Evolutionary conservation across 2,888 invertebrate genomes (phyloP).

Genomic region (Cantharis nigra): DNA sequence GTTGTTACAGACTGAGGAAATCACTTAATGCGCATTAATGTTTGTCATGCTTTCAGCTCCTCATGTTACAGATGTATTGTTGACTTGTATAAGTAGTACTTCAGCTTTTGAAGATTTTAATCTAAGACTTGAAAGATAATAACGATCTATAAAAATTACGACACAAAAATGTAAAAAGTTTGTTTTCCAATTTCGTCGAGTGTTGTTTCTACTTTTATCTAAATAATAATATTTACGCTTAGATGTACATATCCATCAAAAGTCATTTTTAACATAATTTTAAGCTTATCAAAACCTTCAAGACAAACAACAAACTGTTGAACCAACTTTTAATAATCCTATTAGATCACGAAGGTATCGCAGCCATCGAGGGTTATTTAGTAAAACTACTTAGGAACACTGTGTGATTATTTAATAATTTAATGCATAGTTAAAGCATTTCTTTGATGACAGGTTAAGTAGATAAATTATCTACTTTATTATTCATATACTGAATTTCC

Average conservation of each 20-base stretch:
- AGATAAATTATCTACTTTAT: not conserved
- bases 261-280: not conserved
- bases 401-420: not conserved
- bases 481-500: not conserved
- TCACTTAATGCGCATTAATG: constrained; percentile 31
- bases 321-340: not conserved
- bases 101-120: constrained; percentile 10
- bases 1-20: constrained; percentile 27
- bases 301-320: not conserved
- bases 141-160: not conserved
- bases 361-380: not conserved
- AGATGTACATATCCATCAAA: not conserved
- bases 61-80: constrained; percentile 29
- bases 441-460: not conserved
- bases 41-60: constrained; percentile 30
- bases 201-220: not conserved
- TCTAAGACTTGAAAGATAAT: not conserved
- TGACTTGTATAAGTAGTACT: constrained; percentile 18
- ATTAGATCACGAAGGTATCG: not conserved
- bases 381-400: not conserved
- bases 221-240: not conserved
- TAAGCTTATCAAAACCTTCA: not conserved
- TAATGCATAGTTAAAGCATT: not conserved
- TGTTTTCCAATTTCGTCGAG: not conserved
- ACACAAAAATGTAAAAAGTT: not conserved